A percentile compares a stretch with the other conserved stretches of the same genome.
Conservation (phyloP, 2,797 vertebrate species). For the Catharus ustulatus region DNA sequence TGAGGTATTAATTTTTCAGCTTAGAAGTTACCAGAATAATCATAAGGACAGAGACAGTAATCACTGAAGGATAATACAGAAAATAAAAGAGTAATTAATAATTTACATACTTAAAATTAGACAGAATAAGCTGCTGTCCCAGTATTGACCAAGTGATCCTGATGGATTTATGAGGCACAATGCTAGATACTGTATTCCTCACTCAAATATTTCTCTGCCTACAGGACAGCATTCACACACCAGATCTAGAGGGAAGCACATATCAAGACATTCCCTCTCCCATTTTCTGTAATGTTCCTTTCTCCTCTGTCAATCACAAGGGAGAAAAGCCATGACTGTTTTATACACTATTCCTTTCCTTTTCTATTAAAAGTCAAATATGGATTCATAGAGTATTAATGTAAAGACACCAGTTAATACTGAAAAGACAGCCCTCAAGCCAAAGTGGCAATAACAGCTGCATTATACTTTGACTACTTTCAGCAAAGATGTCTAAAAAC, state of each 20-base stretch:
- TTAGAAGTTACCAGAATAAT: neutral
- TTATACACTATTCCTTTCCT: neutral
- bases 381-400: neutral
- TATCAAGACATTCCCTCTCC: neutral
- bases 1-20: neutral
- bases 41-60: neutral
- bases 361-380: neutral
- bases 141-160: neutral
- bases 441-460: neutral
- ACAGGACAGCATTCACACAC: neutral
- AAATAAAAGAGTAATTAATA: neutral
- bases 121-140: neutral
- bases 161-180: neutral
- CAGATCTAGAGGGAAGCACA: neutral
- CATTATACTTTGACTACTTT: neutral
- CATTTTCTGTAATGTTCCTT: neutral
- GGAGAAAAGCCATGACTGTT: neutral
- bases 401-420: neutral
- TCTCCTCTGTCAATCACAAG: neutral
- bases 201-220: neutral
- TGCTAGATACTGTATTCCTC: neutral
- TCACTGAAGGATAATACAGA: neutral
- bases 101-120: neutral
- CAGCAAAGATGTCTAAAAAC: constrained; percentile 40
- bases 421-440: neutral